Evolutionary conservation across 2,797 vertebrate species (phyloP).

Genomic region (Mionectes olivaceus): DNA sequence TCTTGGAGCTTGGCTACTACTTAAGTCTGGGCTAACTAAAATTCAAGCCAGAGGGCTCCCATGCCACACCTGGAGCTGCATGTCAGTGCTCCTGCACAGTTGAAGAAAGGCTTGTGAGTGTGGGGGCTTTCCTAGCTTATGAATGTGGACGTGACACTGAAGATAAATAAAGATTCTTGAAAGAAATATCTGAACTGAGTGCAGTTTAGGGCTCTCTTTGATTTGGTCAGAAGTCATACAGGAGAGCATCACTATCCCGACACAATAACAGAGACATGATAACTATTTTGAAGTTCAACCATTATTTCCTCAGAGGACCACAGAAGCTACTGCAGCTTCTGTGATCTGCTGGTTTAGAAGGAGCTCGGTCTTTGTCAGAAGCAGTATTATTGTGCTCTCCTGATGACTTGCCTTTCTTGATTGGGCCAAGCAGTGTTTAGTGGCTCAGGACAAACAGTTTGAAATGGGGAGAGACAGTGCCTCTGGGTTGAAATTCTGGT

Average conservation of each 20-base stretch:
- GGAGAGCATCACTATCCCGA: not conserved
- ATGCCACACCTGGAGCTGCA: not conserved
- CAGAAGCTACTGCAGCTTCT: not conserved
- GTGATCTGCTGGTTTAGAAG: not conserved
- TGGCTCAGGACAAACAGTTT: not conserved
- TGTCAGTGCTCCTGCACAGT: not conserved
- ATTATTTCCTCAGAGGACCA: not conserved
- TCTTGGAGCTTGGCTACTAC: not conserved
- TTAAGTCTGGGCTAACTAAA: not conserved
- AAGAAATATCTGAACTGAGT: not conserved
- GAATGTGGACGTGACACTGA: not conserved
- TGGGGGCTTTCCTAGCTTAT: not conserved
- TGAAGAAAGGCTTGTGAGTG: not conserved
- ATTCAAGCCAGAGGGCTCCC: not conserved
- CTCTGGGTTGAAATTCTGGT: not conserved
- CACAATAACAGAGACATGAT: not conserved
- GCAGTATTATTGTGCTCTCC: not conserved
- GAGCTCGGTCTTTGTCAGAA: not conserved
- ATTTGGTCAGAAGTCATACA: not conserved
- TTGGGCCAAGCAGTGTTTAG: not conserved
- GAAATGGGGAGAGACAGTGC: not conserved
- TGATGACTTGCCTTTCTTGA: not conserved
- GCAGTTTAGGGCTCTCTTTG: not conserved
- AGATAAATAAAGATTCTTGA: not conserved
- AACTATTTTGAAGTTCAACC: not conserved